phyloP scores from a whole-genome alignment of 1,140 invertebrate species.

The Drosophila quadrilineata region DNA sequence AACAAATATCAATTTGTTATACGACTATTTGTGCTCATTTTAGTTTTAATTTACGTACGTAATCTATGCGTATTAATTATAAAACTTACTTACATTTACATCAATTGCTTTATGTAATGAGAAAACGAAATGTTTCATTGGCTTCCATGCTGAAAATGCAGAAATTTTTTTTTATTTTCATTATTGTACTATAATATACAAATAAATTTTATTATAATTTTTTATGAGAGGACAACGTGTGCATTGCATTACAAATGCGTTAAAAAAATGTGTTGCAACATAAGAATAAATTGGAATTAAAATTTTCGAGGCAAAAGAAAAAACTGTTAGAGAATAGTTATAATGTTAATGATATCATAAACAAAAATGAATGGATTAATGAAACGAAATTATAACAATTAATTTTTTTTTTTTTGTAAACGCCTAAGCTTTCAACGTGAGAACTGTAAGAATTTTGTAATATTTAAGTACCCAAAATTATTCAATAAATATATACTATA shows the following conservation, averaged over 20 bases:
- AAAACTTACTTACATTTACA: slow-evolving; percentile 24
- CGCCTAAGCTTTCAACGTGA: slow-evolving; percentile 56
- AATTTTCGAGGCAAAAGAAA: no score
- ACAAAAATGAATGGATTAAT: no score
- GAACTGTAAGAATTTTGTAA: slow-evolving; percentile 68
- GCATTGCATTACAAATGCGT: slow-evolving; percentile 71
- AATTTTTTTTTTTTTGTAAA: slow-evolving; percentile 56
- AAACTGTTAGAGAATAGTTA: no score
- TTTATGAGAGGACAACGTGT: slow-evolving; percentile 55
- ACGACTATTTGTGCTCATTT: slow-evolving; percentile 26
- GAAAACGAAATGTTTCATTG: slow-evolving; percentile 54
- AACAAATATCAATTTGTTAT: neutral
- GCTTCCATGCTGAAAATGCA: slow-evolving; percentile 70
- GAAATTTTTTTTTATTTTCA: slow-evolving; percentile 53
- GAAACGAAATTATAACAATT: no score
- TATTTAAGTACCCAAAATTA: slow-evolving; percentile 45
- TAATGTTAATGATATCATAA: no score
- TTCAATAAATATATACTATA: slow-evolving; percentile 44
- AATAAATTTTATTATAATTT: no score
- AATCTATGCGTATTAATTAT: slow-evolving; percentile 39
- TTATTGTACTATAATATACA: slow-evolving; percentile 53
- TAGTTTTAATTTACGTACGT: slow-evolving; percentile 43
- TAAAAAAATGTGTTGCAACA: slow-evolving; percentile 44
- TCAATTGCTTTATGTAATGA: slow-evolving; percentile 69
- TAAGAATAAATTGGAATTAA: slow-evolving; percentile 4